Base-by-base conservation (phyloP, 2,797 vertebrate genomes). In the Loriculus beryllinus region DNA sequence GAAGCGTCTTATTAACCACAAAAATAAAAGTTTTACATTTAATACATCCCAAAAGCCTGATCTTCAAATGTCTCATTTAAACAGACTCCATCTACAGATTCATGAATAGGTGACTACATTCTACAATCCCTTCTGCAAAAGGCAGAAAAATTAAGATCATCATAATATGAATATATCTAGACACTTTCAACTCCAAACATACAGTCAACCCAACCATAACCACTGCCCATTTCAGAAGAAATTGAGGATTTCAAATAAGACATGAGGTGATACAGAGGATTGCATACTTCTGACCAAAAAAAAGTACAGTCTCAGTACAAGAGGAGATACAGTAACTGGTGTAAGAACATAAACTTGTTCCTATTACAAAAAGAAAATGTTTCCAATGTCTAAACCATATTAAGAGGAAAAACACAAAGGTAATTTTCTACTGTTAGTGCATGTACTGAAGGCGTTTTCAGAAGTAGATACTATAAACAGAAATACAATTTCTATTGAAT, bases 351-450 rank as follows among this genome's bases (percentile, higher is more conserved):
- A 74, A 33, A 31, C 5, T 76, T 52, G 4, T 3, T 60, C 52
- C 52, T 54, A 59, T 40, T 37, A 42, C 1, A 7, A 39, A 52
- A 83, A 57, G 23, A 35, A 37, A 29, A 12, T 22, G 15, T 47
- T 86, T 88, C 11, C 7, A 14, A 31, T 19, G 6, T 42, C 18
- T 57, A 85, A 75, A 47, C 11, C 14, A 26, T 13, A 69, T 6
- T 6, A 2, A 20, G 3, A 22, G 17, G 49, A 14, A 35, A 12
- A 5, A 17, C 2, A 28, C 19, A 18, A 2, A 39, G 3, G 12
- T 40, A 14, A 3, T 52, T 77, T 85, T 75, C 14, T 16, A 43
- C 8, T 3, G 9, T 48, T 93, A 79, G 7, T 60, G 21, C 40
- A 82, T 25, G 40, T 23, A 79, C 71, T 1, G 1, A 74, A 87